A percentile compares a stretch with the other conserved stretches of the same genome.
Conservation (phyloP, 2,797 vertebrate genomes). For the Fringilla coelebs region DNA sequence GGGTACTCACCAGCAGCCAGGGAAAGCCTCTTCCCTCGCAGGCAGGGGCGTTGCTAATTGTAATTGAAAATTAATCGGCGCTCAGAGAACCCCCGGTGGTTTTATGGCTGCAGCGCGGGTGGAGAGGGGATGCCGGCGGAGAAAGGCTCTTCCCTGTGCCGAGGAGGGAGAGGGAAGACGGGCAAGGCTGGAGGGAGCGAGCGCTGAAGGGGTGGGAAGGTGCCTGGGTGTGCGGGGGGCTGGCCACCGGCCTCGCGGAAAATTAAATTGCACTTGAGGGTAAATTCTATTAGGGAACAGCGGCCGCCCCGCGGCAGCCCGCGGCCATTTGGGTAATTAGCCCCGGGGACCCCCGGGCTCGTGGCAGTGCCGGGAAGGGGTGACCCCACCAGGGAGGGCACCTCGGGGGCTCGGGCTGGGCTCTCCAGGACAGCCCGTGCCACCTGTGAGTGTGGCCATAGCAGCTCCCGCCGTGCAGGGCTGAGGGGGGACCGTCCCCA, state of each 20-base stretch:
- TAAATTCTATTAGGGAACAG: conserved; percentile 98
- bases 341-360: conserved; percentile 18
- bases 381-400: not conserved
- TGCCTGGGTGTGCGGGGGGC: conserved; percentile 63
- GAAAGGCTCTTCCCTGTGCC: not conserved
- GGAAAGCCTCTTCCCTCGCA: conserved; percentile 20
- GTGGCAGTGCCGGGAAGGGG: fast-evolving
- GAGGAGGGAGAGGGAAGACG: not conserved
- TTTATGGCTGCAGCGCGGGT: not conserved
- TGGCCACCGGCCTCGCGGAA: conserved; percentile 79
- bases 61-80: not conserved
- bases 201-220: not conserved
- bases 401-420: fast-evolving
- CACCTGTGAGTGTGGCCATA: fast-evolving
- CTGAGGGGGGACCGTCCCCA: fast-evolving
- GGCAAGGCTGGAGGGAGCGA: not conserved
- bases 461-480: not conserved
- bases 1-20: conserved; percentile 12
- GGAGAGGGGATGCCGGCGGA: not conserved
- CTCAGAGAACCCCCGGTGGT: not conserved
- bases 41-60: not conserved
- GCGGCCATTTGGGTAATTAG: conserved; percentile 94
- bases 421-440: not conserved
- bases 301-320: conserved; percentile 87
- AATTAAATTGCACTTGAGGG: conserved; percentile 98